Base-by-base conservation (phyloP, 64 coral and sea anemone genomes). In the Catalaphyllia jardinei region DNA sequence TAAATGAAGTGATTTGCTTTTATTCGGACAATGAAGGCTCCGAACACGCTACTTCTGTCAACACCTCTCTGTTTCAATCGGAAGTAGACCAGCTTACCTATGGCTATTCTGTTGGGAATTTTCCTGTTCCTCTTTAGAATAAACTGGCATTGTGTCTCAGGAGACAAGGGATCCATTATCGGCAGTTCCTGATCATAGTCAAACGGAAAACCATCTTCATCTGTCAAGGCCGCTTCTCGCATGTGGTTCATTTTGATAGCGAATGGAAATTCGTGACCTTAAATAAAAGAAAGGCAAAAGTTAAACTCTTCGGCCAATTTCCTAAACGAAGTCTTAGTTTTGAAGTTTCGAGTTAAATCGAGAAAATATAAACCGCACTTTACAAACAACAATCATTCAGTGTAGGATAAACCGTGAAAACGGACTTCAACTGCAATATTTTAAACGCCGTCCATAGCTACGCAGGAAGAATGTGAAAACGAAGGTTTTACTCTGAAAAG, bases 181-280 rank as follows among this genome's bases (percentile, higher is more conserved):
- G 96, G 93, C 28, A 92, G 69, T 13, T 90, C 62, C 25, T 94
- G 90, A 29, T 92, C 91, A 67, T 87, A 94, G 42, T 95, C 96
- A 27, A 92, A 87, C 1, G 81, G 81, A 17, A 81, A 90, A 9
- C 90, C 87, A 12, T 98, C 90, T 16, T 93, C 94, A 13, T 98
- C 96, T 27, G 88, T 78, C 14, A 89, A 62, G 12, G 93, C 89
- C 10, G 73, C 91, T 74, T 99, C 97, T 8, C 97, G 91, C 25
- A 93, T 87, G 29, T 99, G 97, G 67, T 95, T 99, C 97, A 99
- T 95, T 83, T 99, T 95, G 42, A 99, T 99, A 0, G 97, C 93
- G 75, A 99, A 99, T 14, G 97, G 97, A 87, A 93, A 99, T 79
- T 99, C 97, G 62, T 99, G 97, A 85, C 97, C 97, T 99, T 11